A percentile compares a stretch with the other conserved stretches of the same genome.
Evolutionary conservation across 2,888 invertebrate species (phyloP).

Genomic region (Coenonympha arcania): DNA sequence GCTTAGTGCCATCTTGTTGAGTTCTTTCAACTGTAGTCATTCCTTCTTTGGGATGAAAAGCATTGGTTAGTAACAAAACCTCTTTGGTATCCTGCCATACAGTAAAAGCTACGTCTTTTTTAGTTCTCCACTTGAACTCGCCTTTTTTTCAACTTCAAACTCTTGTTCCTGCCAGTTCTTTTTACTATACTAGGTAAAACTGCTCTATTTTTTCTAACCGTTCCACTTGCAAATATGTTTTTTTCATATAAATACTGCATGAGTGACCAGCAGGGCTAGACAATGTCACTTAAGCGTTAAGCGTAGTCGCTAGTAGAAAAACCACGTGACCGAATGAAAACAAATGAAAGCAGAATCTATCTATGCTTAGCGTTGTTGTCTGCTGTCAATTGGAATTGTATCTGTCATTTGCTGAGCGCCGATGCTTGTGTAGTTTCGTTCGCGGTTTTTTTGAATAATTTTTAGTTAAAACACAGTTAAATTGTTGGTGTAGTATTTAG

Average conservation of each 20-base stretch:
- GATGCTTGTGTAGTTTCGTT: too few relatives aligned
- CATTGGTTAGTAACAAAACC: slow-evolving; percentile 23
- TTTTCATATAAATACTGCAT: slow-evolving; percentile 22
- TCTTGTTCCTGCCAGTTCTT: slow-evolving; percentile 21
- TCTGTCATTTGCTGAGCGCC: too few relatives aligned
- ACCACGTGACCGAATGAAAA: too few relatives aligned
- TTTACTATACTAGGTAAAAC: slow-evolving; percentile 22
- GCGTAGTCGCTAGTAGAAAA: too few relatives aligned
- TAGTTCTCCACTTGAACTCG: slow-evolving; percentile 27
- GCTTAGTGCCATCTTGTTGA: slow-evolving; percentile 29
- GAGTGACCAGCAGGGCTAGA: too few relatives aligned
- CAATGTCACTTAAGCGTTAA: too few relatives aligned
- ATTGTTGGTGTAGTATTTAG: too few relatives aligned
- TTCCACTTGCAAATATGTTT: slow-evolving; percentile 28
- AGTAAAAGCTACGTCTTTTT: slow-evolving; percentile 26
- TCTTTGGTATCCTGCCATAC: slow-evolving; percentile 30
- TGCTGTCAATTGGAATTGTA: too few relatives aligned
- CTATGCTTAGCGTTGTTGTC: too few relatives aligned
- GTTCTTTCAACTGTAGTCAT: slow-evolving; percentile 24
- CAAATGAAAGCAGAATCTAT: too few relatives aligned
- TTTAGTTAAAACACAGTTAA: too few relatives aligned
- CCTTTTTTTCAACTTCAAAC: slow-evolving; percentile 17
- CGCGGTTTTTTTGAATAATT: too few relatives aligned
- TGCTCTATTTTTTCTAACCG: slow-evolving; percentile 27
- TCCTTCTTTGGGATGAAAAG: slow-evolving; percentile 29